Percentiles rank a stretch among this genome's conserved stretches.
Conservation (phyloP, 1,140 invertebrate genomes). For the Pseudomyrmex gracilis region DNA sequence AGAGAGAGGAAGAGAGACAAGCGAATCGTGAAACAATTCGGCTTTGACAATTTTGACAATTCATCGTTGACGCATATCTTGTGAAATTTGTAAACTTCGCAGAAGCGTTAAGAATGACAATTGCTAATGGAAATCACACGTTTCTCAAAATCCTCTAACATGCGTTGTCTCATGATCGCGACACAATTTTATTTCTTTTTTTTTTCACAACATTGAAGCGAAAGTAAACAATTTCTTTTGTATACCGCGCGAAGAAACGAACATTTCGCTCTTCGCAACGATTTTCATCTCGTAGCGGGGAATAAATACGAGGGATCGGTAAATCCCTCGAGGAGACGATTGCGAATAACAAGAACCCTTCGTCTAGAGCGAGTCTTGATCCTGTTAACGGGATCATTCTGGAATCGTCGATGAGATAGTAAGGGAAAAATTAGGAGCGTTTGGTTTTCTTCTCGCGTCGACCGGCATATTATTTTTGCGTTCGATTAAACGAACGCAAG, state of each 20-base stretch:
- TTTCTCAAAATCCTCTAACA: too few species aligned
- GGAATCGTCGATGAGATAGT: conserved; percentile 60
- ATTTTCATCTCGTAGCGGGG: conserved; percentile 57
- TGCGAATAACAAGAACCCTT: conserved; percentile 79
- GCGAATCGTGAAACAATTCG: conserved; percentile 38
- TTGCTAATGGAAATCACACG: too few species aligned
- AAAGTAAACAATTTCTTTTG: conserved; percentile 59
- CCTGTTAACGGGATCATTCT: conserved; percentile 80
- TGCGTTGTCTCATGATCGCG: neutral
- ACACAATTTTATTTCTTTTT: neutral
- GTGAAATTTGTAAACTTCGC: conserved; percentile 19
- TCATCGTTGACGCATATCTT: neutral
- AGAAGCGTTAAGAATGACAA: neutral
- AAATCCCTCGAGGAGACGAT: conserved; percentile 74
- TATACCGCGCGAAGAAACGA: conserved; percentile 64
- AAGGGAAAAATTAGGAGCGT: conserved; percentile 67
- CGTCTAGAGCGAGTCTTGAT: conserved; percentile 75
- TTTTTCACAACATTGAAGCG: neutral
- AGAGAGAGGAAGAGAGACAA: conserved; percentile 24
- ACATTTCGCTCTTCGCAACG: conserved; percentile 46
- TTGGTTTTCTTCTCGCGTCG: conserved; percentile 57
- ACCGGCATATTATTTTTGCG: conserved; percentile 43
- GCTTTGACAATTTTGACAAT: conserved; percentile 35
- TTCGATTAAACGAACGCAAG: neutral
- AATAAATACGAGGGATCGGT: conserved; percentile 63